These are phyloP conservation scores for Drosophila auraria DNA, from an alignment of 1,140 invertebrate species.

Conservation along the genomic window DNA sequence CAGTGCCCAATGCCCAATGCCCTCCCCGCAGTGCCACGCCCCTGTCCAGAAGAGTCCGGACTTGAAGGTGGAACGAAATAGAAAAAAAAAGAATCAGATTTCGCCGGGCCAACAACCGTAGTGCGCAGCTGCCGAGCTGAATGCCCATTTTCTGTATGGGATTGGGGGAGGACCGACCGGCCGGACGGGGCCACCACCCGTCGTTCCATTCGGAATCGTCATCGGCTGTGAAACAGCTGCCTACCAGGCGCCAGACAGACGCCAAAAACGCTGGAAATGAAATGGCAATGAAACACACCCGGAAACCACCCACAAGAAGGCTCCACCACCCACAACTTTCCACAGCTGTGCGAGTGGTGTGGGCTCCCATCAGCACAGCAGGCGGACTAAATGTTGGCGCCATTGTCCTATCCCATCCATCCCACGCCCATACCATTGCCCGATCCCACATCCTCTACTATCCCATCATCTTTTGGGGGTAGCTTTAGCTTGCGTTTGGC, in stretches of 20 bases:
- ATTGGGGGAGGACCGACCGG: not conserved
- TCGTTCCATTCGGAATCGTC: constrained; percentile 51
- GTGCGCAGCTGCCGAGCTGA: constrained; percentile 57
- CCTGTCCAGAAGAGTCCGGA: constrained; percentile 28
- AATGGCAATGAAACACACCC: constrained; percentile 76
- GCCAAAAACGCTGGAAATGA: constrained; percentile 53
- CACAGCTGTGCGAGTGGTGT: constrained; percentile 45
- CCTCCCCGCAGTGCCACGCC: constrained; percentile 45
- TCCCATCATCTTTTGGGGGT: constrained; percentile 31
- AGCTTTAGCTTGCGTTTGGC: constrained; percentile 51
- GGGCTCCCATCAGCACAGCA: constrained; percentile 52
- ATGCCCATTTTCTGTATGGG: constrained; percentile 45
- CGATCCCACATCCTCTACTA: not conserved
- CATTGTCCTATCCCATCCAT: constrained; percentile 44
- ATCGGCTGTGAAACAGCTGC: constrained; percentile 71
- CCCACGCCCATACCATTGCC: constrained; percentile 1
- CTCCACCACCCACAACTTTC: constrained; percentile 11
- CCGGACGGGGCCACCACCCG: constrained; percentile 4
- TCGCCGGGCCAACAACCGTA: constrained; percentile 51
- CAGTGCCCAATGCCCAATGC: constrained; percentile 13
- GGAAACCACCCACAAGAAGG: constrained; percentile 21
- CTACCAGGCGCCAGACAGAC: constrained; percentile 79
- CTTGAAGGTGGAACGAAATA: not conserved
- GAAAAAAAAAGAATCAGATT: constrained; percentile 24
- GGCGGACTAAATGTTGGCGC: constrained; percentile 62